A percentile compares a stretch with the other conserved stretches of the same genome.
Conservation (phyloP, 2,113 vertebrate species). For the Cardinalis cardinalis region DNA sequence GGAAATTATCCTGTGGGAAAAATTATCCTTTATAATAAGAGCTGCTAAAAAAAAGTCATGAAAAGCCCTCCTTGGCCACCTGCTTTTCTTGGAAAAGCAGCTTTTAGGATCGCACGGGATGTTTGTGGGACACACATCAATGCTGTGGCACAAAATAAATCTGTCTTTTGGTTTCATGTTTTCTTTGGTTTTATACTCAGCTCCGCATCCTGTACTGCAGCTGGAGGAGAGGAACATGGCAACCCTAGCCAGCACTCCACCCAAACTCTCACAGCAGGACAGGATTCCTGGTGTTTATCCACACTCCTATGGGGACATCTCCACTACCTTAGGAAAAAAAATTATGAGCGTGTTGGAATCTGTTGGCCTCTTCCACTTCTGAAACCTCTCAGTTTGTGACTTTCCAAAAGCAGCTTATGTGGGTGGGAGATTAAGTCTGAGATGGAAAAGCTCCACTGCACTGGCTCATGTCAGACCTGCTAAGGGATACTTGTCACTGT, state of each 20-base stretch:
- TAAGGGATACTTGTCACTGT: not conserved
- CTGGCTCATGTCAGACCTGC: not conserved
- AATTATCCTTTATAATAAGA: not conserved
- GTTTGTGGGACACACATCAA: not conserved
- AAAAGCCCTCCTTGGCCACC: not conserved
- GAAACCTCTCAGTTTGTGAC: not conserved
- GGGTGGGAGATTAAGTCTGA: not conserved
- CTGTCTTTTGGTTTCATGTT: not conserved
- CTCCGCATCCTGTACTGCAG: not conserved
- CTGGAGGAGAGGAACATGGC: not conserved
- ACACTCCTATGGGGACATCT: not conserved
- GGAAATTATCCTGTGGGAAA: not conserved
- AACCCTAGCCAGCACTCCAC: not conserved
- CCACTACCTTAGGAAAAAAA: not conserved
- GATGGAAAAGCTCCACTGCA: not conserved
- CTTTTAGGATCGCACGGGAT: fast-evolving
- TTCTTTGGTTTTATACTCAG: not conserved
- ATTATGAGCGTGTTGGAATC: not conserved
- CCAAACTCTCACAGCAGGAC: not conserved
- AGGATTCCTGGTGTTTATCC: not conserved
- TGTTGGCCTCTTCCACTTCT: not conserved
- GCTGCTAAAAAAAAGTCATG: not conserved
- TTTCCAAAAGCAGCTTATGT: slow-evolving; percentile 33
- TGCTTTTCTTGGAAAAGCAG: not conserved
- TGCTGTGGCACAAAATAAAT: not conserved